phyloP scores from a whole-genome alignment of 2,113 vertebrate species.

The Agelaius phoeniceus region DNA sequence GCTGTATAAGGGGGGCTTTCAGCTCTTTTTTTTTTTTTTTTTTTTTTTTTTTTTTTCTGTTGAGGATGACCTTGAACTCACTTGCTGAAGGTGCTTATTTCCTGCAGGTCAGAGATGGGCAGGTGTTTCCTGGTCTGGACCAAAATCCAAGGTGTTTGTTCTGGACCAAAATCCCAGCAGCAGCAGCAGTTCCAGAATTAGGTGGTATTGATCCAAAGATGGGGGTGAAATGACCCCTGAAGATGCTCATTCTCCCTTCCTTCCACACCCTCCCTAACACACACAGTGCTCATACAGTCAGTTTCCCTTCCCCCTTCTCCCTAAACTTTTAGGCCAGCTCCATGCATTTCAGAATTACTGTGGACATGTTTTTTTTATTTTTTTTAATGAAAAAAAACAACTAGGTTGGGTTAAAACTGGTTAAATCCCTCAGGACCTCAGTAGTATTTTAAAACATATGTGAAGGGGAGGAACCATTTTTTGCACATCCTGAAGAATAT shows the following conservation, averaged over 20 bases:
- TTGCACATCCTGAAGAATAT: background rate
- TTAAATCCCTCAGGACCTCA: slow-evolving; percentile 22
- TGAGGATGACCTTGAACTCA: background rate
- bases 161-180: background rate
- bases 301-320: background rate
- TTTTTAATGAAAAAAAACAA: background rate
- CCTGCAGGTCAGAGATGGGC: background rate
- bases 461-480: slow-evolving; percentile 56
- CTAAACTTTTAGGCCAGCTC: background rate
- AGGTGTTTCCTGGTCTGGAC: background rate
- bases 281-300: background rate
- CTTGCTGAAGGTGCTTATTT: background rate
- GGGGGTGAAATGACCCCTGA: background rate
- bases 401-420: background rate
- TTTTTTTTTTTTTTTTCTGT: background rate
- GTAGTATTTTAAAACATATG: slow-evolving; percentile 56
- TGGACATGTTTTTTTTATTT: background rate
- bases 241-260: background rate
- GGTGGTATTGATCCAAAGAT: background rate
- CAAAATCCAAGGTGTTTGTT: background rate
- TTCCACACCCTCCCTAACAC: background rate
- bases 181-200: background rate
- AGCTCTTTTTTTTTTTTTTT: background rate
- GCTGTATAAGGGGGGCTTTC: background rate
- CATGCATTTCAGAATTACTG: accelerated